Conservation (phyloP, 2,113 vertebrate species). For the Dicaeum eximium region DNA sequence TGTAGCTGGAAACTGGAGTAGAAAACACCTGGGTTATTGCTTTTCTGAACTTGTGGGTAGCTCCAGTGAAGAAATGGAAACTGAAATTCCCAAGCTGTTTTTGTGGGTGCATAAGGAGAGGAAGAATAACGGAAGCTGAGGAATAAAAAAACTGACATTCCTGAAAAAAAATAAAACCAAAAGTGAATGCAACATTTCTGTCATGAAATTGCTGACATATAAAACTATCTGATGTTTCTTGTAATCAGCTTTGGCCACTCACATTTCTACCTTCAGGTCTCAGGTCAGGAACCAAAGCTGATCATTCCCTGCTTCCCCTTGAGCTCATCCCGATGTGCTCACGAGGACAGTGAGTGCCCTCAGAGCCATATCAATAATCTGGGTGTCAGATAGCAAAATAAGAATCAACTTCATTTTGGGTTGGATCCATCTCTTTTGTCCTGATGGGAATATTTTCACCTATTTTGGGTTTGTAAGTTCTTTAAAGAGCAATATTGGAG, state of each 20-base stretch:
- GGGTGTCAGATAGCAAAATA: background rate
- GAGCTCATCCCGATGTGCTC: accelerated
- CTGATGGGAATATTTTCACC: background rate
- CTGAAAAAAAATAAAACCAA: too few relatives aligned
- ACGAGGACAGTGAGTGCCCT: background rate
- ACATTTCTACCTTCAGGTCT: background rate
- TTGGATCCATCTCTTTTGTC: background rate
- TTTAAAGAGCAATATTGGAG: background rate
- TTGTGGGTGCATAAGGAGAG: background rate
- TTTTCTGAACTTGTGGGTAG: background rate
- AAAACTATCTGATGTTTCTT: background rate
- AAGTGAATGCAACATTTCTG: background rate
- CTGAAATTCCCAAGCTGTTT: background rate
- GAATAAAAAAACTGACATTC: background rate
- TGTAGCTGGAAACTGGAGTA: background rate
- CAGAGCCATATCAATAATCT: accelerated
- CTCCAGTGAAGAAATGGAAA: background rate
- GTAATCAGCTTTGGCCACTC: background rate
- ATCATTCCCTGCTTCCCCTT: background rate
- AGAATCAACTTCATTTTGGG: background rate
- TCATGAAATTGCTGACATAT: background rate
- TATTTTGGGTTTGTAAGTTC: background rate
- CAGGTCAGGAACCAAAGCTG: background rate
- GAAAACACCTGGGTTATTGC: background rate
- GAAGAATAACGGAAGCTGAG: background rate